Conservation (phyloP, 2,113 vertebrate species). For the Istiophorus platypterus region DNA sequence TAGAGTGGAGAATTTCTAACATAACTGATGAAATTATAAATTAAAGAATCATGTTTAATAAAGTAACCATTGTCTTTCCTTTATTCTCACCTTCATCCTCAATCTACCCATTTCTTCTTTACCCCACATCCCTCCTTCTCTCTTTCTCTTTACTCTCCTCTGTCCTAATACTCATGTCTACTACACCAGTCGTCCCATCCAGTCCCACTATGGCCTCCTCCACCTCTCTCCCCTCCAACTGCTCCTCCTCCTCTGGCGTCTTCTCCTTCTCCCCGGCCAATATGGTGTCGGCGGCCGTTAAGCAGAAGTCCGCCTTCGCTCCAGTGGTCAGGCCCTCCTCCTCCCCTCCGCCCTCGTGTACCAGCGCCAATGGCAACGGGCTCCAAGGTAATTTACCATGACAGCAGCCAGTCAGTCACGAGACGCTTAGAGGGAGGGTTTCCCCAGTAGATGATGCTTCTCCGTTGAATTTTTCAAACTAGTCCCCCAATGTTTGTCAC, state of each 20-base stretch:
- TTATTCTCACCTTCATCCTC: conserved; percentile 1
- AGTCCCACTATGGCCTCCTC: conserved; percentile 99
- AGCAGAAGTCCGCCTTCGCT: conserved; percentile 99
- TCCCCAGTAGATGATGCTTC: conserved; percentile 3
- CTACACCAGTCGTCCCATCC: conserved; percentile 92
- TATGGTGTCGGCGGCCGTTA: conserved; percentile 99
- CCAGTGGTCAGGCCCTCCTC: conserved; percentile 97
- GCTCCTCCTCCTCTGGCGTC: conserved; percentile 97
- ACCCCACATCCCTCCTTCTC: conserved; percentile 3
- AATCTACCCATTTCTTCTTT: neutral
- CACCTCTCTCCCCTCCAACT: conserved; percentile 97
- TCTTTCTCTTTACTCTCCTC: neutral
- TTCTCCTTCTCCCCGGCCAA: conserved; percentile 99
- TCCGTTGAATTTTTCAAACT: neutral
- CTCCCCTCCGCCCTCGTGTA: conserved; percentile 97
- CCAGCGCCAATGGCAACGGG: conserved; percentile 96
- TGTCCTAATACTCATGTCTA: neutral
- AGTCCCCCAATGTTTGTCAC: neutral
- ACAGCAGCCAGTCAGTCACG: conserved; percentile 7
- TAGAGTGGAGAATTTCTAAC: neutral
- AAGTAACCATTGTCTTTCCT: conserved; percentile 9
- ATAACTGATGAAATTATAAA: conserved; percentile 4
- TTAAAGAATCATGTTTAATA: neutral
- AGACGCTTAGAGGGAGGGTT: neutral
- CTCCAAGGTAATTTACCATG: conserved; percentile 91